Evolutionary conservation across 2,888 invertebrate species (phyloP).

Genomic region (Andrena trimmerana): DNA sequence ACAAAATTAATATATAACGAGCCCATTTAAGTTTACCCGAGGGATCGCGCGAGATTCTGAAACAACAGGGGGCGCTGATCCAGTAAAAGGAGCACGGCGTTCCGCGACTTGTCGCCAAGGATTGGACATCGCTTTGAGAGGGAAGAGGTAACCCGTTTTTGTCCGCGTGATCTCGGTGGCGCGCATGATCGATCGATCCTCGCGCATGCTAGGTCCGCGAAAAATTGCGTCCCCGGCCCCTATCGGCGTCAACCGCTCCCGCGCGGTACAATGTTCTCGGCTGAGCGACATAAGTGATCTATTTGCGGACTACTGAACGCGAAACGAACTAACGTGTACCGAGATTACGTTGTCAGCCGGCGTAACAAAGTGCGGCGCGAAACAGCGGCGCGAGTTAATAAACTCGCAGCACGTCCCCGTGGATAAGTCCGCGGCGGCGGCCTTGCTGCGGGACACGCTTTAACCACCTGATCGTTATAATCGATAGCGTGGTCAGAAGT

Average conservation of each 20-base stretch:
- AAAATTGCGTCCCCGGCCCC: conserved; percentile 14
- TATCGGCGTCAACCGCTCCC: neutral
- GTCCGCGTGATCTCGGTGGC: neutral
- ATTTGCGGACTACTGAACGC: conserved; percentile 61
- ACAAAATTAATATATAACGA: no score
- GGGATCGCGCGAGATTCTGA: no score
- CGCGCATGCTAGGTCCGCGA: neutral
- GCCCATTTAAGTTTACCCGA: no score
- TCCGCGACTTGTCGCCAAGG: no score
- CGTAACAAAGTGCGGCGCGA: conserved; percentile 63
- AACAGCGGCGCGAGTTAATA: conserved; percentile 65
- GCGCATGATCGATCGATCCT: conserved; percentile 3
- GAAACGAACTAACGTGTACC: conserved; percentile 56
- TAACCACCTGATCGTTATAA: conserved; percentile 59
- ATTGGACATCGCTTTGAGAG: no score
- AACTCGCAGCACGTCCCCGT: conserved; percentile 60
- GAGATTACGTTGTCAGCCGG: conserved; percentile 67
- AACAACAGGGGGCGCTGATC: no score
- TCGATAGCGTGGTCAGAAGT: conserved; percentile 62
- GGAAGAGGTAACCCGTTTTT: no score
- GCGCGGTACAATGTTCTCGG: conserved; percentile 39
- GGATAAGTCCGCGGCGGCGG: conserved; percentile 51
- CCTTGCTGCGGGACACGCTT: conserved; percentile 59
- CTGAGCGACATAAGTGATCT: conserved; percentile 60
- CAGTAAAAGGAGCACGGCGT: no score